A percentile compares a stretch with the other conserved stretches of the same genome.
These are phyloP conservation scores for Dicranocentrus wangi DNA, from an alignment of 2,888 invertebrate genomes.

Conservation along the genomic window DNA sequence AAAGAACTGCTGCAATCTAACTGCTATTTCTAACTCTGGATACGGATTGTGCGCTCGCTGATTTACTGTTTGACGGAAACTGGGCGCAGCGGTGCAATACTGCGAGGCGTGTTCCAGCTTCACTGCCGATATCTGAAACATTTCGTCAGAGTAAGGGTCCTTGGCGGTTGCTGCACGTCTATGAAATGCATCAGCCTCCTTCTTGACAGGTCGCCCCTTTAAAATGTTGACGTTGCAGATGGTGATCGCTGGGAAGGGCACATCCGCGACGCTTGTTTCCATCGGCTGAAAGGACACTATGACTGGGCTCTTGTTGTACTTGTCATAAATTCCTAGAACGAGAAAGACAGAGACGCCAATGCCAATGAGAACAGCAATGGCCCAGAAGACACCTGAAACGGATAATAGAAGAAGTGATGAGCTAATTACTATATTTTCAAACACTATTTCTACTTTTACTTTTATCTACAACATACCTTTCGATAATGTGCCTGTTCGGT, in stretches of 20 bases:
- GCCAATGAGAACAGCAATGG: conserved; percentile 50
- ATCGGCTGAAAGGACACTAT: conserved; percentile 86
- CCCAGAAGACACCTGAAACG: conserved; percentile 34
- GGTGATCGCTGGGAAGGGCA: conserved; percentile 89
- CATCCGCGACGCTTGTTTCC: conserved; percentile 80
- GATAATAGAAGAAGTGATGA: too few species aligned
- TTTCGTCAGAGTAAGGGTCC: too few species aligned
- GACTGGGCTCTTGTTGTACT: conserved; percentile 84
- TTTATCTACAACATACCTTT: conserved; percentile 54
- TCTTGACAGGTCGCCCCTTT: conserved; percentile 73
- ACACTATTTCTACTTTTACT: neutral
- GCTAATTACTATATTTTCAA: neutral
- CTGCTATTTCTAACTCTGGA: too few species aligned
- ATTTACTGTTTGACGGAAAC: too few species aligned
- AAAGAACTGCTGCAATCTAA: too few species aligned
- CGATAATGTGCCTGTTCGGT: conserved; percentile 50
- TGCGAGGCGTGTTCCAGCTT: too few species aligned
- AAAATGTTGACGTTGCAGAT: conserved; percentile 87
- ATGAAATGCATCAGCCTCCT: neutral
- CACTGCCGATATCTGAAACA: too few species aligned
- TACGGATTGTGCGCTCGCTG: too few species aligned
- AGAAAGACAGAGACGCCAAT: conserved; percentile 59
- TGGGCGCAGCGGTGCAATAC: too few species aligned
- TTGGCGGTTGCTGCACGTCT: too few species aligned
- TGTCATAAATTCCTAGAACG: conserved; percentile 74